phyloP scores from a whole-genome alignment of 2,888 invertebrate species.

The Glaucopsyche alexis region DNA sequence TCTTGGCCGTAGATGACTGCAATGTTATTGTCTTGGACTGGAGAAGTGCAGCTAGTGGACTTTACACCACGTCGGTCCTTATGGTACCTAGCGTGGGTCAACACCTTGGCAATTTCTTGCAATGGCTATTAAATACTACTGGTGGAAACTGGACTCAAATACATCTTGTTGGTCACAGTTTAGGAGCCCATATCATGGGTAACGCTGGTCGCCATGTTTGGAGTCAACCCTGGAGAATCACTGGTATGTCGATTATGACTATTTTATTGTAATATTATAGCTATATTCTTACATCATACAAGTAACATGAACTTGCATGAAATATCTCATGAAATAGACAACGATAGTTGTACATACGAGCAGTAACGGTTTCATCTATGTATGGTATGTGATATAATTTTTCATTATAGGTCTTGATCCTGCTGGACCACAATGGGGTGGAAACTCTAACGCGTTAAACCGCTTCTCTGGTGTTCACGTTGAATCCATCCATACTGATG shows the following conservation, averaged over 20 bases:
- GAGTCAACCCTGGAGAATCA: slow-evolving; percentile 37
- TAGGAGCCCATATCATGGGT: slow-evolving; percentile 62
- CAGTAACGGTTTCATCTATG: too few relatives aligned
- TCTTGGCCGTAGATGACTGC: slow-evolving; percentile 44
- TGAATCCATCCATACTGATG: slow-evolving; percentile 54
- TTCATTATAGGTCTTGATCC: slow-evolving; percentile 50
- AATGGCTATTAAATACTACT: slow-evolving; percentile 53
- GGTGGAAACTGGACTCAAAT: slow-evolving; percentile 61
- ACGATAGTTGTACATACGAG: too few relatives aligned
- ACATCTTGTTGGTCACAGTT: slow-evolving; percentile 57
- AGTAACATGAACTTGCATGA: too few relatives aligned
- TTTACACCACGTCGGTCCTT: slow-evolving; percentile 47
- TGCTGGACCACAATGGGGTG: slow-evolving; percentile 49
- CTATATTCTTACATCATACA: too few relatives aligned
- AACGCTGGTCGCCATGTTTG: slow-evolving; percentile 53
- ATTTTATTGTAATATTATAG: neutral
- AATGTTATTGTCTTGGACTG: slow-evolving; percentile 65
- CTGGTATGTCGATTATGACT: neutral
- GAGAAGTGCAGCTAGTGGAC: slow-evolving; percentile 48
- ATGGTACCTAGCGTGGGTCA: slow-evolving; percentile 56
- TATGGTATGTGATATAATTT: neutral
- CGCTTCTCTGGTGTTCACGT: slow-evolving; percentile 47
- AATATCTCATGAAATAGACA: too few relatives aligned
- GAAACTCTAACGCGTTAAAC: slow-evolving; percentile 44
- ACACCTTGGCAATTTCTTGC: slow-evolving; percentile 57